Evolutionary conservation across 2,888 invertebrate genomes (phyloP).

Genomic region (Drosophila atripex): DNA sequence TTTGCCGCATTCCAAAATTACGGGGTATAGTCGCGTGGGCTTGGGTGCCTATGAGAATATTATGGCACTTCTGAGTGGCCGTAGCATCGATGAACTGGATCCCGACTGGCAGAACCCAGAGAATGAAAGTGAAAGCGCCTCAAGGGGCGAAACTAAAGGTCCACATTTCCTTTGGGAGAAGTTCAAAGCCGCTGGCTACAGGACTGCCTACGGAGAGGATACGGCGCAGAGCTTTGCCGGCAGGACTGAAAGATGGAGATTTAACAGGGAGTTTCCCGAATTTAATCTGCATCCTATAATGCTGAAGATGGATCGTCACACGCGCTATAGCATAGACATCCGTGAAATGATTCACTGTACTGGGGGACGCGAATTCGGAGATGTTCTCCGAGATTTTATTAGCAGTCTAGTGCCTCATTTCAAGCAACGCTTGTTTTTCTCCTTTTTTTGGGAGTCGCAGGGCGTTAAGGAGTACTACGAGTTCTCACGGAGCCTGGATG

Average conservation of each 20-base stretch:
- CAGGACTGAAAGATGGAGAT: conserved; percentile 90
- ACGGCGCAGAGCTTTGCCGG: conserved; percentile 88
- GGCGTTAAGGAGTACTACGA: conserved; percentile 55
- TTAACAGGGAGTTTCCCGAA: conserved; percentile 90
- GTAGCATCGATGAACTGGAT: conserved; percentile 86
- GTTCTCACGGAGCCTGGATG: conserved; percentile 37
- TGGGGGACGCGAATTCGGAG: conserved; percentile 36
- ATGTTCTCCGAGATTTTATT: conserved; percentile 48
- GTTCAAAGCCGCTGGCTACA: conserved; percentile 88
- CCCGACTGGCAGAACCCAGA: conserved; percentile 86
- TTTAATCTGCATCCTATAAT: conserved; percentile 91
- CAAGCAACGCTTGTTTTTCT: conserved; percentile 29
- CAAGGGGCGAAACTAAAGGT: neutral
- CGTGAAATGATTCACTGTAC: conserved; percentile 38
- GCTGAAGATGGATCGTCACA: conserved; percentile 86
- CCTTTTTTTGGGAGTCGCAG: conserved; percentile 55
- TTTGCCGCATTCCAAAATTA: conserved; percentile 86
- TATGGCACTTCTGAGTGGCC: conserved; percentile 90
- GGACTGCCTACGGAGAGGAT: conserved; percentile 92
- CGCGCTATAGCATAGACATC: conserved; percentile 64
- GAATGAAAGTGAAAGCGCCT: conserved; percentile 84
- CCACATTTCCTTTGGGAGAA: conserved; percentile 87
- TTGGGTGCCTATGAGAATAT: conserved; percentile 96
- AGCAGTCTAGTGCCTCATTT: conserved; percentile 40
- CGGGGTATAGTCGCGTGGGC: conserved; percentile 95